phyloP scores from a whole-genome alignment of 1,140 invertebrate genomes.

The Drosophila ohnishii region DNA sequence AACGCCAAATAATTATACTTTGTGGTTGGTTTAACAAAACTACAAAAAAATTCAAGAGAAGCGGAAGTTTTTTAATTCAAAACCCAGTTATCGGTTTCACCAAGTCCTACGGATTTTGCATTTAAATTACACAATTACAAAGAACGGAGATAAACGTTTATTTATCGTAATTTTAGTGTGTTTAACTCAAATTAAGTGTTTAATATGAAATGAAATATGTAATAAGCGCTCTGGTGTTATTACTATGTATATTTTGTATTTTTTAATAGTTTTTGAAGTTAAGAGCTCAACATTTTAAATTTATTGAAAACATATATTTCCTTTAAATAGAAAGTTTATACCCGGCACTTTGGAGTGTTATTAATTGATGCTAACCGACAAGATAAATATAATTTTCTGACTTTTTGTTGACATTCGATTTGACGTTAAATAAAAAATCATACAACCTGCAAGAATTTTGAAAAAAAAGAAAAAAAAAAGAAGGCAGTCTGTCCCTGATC shows the following conservation, averaged over 20 bases:
- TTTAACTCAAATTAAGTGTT: conserved; percentile 2
- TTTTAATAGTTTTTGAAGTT: background rate
- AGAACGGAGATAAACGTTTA: background rate
- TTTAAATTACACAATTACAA: conserved; percentile 2
- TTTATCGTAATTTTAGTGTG: background rate
- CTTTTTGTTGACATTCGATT: too few species aligned
- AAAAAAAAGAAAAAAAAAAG: background rate
- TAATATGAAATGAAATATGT: background rate
- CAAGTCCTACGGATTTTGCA: background rate
- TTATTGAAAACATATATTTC: too few species aligned
- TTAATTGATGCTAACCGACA: background rate
- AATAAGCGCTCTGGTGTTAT: too few species aligned
- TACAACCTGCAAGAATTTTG: background rate
- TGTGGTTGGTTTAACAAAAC: conserved; percentile 11
- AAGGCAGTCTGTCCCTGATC: background rate
- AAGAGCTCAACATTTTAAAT: too few species aligned
- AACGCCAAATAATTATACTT: conserved; percentile 5
- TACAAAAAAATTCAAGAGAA: background rate
- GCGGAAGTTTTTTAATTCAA: conserved; percentile 4
- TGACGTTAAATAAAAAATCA: too few species aligned
- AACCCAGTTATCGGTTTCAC: background rate
- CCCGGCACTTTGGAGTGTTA: background rate
- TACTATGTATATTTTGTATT: background rate
- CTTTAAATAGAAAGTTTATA: too few species aligned
- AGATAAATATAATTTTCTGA: background rate